Base-by-base conservation (phyloP, 2,888 invertebrate genomes). In the Aphrophora alni region DNA sequence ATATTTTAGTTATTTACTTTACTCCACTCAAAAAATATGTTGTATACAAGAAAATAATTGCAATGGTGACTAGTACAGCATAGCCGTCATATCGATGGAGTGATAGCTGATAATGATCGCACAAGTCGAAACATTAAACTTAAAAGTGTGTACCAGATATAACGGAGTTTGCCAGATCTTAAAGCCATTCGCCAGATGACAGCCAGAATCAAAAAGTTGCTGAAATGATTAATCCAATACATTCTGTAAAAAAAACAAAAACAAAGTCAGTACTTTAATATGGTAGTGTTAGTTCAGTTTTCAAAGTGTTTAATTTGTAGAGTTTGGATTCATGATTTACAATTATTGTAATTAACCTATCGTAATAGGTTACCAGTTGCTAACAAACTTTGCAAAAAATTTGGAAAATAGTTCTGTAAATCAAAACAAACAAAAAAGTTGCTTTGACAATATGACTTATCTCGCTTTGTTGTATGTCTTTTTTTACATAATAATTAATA, bases 151-250 rank as follows among this genome's bases (percentile, higher is more conserved):
- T 74, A 38, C 10, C 78, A 73, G 38, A 79, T 72, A n/a, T 59
- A 7, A 14, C 74, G 28, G 0, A 79, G 14, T 33, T 24, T 74
- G 10, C 68, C 78, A n/a, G 78, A 74, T 21, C 81, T 27, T 8
- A 85, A 24, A 21, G 59, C 59, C 5, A 85, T 44, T 26, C 86
- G 85, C 86, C 87, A 87, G 28, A 86, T 83, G 10, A 87, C 75
- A n/a, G 85, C 83, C 33, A 87, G 83, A 0, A 86, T 81, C 80
- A 87, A 82, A 77, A 87, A 82, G 81, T 88, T 87, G 80, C 86
- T 87, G 26, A 86, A 83, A 78, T 85, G 85, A 80, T 88, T 87
- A 78, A 87, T 83, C 85, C 86, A 86, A 82, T 86, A 87, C 86
- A 87, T 86, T 81, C 87, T 87, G 85, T 12, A 82, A 77, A 59